Conservation (phyloP, 2,113 vertebrate genomes). For the Eulemur rufifrons region DNA sequence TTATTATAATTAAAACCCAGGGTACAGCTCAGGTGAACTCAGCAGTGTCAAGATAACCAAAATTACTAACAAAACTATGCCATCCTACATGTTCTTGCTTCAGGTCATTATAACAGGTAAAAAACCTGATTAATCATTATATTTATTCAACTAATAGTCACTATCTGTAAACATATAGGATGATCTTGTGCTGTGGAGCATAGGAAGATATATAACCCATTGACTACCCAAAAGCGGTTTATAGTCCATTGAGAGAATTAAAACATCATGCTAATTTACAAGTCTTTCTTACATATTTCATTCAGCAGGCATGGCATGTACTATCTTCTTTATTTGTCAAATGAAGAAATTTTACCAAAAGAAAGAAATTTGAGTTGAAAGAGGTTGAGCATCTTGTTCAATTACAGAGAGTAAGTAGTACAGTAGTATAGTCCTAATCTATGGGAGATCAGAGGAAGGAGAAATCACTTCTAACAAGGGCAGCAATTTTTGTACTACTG, state of each 20-base stretch:
- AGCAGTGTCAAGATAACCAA: not conserved
- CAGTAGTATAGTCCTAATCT: not conserved
- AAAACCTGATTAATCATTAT: not conserved
- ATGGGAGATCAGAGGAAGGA: not conserved
- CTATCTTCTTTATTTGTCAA: slow-evolving; percentile 6
- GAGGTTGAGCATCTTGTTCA: slow-evolving; percentile 13
- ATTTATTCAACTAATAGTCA: slow-evolving; percentile 31
- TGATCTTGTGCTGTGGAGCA: not conserved
- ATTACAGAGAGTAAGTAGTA: slow-evolving; percentile 4
- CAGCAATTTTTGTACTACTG: not conserved
- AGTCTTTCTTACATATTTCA: not conserved
- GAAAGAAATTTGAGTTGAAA: slow-evolving; percentile 22
- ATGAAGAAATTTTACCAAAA: not conserved
- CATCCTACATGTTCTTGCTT: not conserved
- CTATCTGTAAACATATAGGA: not conserved
- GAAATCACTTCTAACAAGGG: slow-evolving; percentile 33
- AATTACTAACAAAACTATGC: slow-evolving; percentile 7
- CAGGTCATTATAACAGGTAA: not conserved
- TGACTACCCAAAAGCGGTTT: not conserved
- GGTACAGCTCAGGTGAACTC: not conserved
- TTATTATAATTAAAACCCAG: slow-evolving; percentile 34
- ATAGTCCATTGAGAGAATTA: slow-evolving; percentile 43
- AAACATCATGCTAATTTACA: slow-evolving; percentile 33
- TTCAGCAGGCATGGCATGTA: not conserved
- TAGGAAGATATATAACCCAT: not conserved